Base-by-base conservation (phyloP, 2,797 vertebrate species). In the Ptychadena robeensis region DNA sequence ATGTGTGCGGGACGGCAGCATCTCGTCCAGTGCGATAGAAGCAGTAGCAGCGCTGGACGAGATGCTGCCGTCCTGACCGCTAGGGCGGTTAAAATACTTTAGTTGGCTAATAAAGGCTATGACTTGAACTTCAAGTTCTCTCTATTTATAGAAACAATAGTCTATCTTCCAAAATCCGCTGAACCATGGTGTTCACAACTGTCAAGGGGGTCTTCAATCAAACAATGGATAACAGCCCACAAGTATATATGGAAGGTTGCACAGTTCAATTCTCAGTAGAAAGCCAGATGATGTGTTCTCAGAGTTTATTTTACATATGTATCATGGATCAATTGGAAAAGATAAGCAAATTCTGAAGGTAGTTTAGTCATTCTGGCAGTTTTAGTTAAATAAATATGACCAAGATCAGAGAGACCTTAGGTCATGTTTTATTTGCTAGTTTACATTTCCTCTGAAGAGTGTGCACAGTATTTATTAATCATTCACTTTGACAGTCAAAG, bases 321-420 rank as follows among this genome's bases (percentile, higher is more conserved):
- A 65, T 31, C 61, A 75, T 57, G 32, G 65, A 34, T 75, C 44
- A 69, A 35, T 34, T 34, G 22, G n/a, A 8, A 67, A 38, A 82
- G 64, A 75, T 67, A 82, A 75, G 1, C 28, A 86, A 59, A 87
- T 72, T 15, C 10, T 80, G 82, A 81, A 83, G 18, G 44, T 40
- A 14, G 37, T 81, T n/a, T 73, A 22, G 11, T 27, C 40, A 31
- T 8, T 37, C 9, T 22, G 11, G 44, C 38, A 68, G 22, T 5
- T 35, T 38, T 69, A 48, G 37, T 61, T 82, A 82, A 63, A 73
- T 70, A 82, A 76, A 75, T 82, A 82, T 32, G 27, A 44, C 44
- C 48, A 31, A n/a, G 34, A 28, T 18, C 10, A 79, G 9, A 68
- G n/a, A 61, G 63, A 53, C 59, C 59, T 65, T 73, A 66, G 79